A percentile compares a stretch with the other conserved stretches of the same genome.
Conservation (phyloP, 2,113 vertebrate species). For the Burhinus bistriatus region DNA sequence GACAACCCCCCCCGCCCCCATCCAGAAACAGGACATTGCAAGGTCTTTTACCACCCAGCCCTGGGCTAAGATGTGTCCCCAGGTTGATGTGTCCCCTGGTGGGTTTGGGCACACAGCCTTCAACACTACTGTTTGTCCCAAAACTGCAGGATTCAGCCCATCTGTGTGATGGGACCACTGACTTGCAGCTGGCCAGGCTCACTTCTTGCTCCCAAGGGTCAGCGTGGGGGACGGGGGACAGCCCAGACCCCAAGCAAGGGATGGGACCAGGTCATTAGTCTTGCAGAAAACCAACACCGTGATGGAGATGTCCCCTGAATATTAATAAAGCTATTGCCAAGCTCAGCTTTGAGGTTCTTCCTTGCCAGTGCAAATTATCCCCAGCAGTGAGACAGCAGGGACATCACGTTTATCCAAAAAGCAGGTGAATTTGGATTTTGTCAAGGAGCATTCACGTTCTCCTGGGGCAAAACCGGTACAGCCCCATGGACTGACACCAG, state of each 20-base stretch:
- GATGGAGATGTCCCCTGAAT: not conserved
- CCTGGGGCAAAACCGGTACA: not conserved
- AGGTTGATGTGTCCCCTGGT: not conserved
- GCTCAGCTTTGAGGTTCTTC: not conserved
- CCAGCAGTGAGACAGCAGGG: not conserved
- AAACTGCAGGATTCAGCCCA: not conserved
- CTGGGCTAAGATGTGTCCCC: not conserved
- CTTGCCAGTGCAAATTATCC: accelerated
- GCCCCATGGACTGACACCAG: too few species aligned
- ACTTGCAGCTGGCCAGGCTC: not conserved
- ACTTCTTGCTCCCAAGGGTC: not conserved
- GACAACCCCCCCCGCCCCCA: too few species aligned
- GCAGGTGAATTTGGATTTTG: not conserved
- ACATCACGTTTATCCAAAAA: not conserved
- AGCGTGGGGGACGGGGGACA: not conserved
- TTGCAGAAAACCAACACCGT: not conserved
- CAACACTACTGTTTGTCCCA: not conserved
- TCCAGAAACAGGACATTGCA: not conserved
- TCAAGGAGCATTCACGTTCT: accelerated
- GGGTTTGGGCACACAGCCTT: not conserved
- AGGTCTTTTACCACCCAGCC: not conserved
- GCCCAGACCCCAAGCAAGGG: not conserved
- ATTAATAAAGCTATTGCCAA: not conserved
- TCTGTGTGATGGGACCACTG: not conserved
- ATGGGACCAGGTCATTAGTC: accelerated